Evolutionary conservation across 2,888 invertebrate genomes (phyloP).

Genomic region (Itoplectis maculator): DNA sequence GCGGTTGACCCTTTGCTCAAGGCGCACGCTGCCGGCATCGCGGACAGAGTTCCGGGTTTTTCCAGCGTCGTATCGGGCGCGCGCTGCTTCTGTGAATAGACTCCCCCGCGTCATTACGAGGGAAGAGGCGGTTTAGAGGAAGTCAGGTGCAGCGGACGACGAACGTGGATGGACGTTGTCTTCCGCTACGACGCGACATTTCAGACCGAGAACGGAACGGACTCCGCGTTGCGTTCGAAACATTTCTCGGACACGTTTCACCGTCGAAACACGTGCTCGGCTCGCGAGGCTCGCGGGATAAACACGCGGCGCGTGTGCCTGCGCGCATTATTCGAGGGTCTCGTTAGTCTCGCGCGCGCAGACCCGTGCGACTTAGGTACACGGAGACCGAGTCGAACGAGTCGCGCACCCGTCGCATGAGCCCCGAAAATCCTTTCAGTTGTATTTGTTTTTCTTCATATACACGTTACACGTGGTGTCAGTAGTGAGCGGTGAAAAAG

Average conservation of each 20-base stretch:
- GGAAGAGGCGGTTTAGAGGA: constrained; percentile 58
- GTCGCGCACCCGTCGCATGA: constrained; percentile 21
- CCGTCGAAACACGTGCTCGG: constrained; percentile 31
- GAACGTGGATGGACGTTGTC: constrained; percentile 58
- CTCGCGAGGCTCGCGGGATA: not conserved
- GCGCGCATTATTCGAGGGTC: constrained; percentile 23
- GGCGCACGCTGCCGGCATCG: constrained; percentile 3
- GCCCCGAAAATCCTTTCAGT: constrained; percentile 36
- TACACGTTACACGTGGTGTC: constrained; percentile 33
- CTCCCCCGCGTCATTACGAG: no score
- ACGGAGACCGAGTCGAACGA: no score
- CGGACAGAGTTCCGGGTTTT: constrained; percentile 48
- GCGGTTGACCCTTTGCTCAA: constrained; percentile 19
- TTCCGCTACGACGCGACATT: constrained; percentile 6
- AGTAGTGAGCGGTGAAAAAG: constrained; percentile 37
- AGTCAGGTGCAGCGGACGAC: constrained; percentile 70
- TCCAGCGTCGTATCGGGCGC: constrained; percentile 57
- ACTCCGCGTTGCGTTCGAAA: constrained; percentile 53
- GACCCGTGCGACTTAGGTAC: constrained; percentile 42
- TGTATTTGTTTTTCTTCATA: constrained; percentile 1
- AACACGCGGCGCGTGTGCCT: constrained; percentile 4
- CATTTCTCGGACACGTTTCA: constrained; percentile 59
- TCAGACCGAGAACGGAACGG: constrained; percentile 29
- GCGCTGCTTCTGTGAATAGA: constrained; percentile 13
- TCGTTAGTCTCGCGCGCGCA: constrained; percentile 64